phyloP scores from a whole-genome alignment of 2,797 vertebrate species.

The Tokudaia tokunoshimensis region DNA sequence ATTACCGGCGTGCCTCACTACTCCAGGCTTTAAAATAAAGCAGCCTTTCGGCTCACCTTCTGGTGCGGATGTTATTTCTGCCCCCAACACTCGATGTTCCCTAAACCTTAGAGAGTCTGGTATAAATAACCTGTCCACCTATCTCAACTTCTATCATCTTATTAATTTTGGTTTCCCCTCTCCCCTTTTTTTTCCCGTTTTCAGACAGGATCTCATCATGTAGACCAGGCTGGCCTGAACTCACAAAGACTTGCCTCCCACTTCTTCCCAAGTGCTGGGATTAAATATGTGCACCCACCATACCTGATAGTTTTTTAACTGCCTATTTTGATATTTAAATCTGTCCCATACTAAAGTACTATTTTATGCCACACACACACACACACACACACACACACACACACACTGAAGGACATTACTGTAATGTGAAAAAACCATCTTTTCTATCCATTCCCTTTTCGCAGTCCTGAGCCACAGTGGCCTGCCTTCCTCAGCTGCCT shows the following conservation, averaged over 20 bases:
- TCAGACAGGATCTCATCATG: neutral
- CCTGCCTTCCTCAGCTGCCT: neutral
- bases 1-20: neutral
- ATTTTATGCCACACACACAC: neutral
- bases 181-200: rapidly evolving
- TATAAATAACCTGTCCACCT: neutral
- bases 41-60: neutral
- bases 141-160: neutral
- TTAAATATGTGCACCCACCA: neutral
- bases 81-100: no score
- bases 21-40: neutral
- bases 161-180: neutral
- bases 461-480: neutral
- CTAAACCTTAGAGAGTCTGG: neutral
- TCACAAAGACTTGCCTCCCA: neutral
- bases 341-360: neutral
- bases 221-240: neutral
- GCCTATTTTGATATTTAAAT: neutral
- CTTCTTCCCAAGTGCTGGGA: neutral
- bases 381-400: neutral
- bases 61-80: neutral
- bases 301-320: neutral
- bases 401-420: neutral
- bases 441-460: neutral
- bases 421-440: neutral